phyloP scores from a whole-genome alignment of 2,888 invertebrate species.

The Sycophila texana region DNA sequence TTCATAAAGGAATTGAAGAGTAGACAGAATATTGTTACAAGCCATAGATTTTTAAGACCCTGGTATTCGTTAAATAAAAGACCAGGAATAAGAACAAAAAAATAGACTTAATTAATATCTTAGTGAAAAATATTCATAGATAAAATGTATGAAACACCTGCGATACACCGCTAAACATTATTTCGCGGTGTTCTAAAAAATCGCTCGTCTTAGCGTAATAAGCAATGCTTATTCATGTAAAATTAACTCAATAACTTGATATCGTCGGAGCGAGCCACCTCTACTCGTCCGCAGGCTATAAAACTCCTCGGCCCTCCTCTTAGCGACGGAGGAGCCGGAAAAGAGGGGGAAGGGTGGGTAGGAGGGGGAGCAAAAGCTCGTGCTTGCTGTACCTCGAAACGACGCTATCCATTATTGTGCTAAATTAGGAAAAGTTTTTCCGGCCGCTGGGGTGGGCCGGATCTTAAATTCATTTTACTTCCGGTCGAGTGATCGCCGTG shows the following conservation, averaged over 20 bases:
- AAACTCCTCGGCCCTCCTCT: constrained; percentile 31
- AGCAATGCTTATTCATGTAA: constrained; percentile 58
- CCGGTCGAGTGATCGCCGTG: constrained; percentile 70
- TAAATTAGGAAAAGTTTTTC: constrained; percentile 65
- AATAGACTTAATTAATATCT: too few species aligned
- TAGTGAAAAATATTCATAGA: too few species aligned
- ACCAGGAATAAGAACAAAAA: too few species aligned
- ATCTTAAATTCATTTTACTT: constrained; percentile 74
- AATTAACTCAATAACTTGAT: constrained; percentile 56
- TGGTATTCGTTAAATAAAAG: too few species aligned
- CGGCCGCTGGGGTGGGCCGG: constrained; percentile 59
- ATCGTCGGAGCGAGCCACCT: constrained; percentile 6
- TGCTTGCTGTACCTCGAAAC: constrained; percentile 47
- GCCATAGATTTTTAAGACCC: too few species aligned
- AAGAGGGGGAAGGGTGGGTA: not conserved
- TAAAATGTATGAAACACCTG: too few species aligned
- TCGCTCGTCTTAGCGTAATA: constrained; percentile 33
- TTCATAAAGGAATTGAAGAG: too few species aligned
- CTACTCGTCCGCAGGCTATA: constrained; percentile 43
- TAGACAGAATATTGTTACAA: too few species aligned
- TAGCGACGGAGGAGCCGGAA: constrained; percentile 4
- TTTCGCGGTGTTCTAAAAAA: too few species aligned
- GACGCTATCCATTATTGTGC: constrained; percentile 64
- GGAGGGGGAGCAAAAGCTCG: constrained; percentile 24
- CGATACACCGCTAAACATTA: too few species aligned